Percentiles rank a stretch among this genome's conserved stretches.
Conservation (phyloP, 2,113 vertebrate species). For the Silurus glanis region DNA sequence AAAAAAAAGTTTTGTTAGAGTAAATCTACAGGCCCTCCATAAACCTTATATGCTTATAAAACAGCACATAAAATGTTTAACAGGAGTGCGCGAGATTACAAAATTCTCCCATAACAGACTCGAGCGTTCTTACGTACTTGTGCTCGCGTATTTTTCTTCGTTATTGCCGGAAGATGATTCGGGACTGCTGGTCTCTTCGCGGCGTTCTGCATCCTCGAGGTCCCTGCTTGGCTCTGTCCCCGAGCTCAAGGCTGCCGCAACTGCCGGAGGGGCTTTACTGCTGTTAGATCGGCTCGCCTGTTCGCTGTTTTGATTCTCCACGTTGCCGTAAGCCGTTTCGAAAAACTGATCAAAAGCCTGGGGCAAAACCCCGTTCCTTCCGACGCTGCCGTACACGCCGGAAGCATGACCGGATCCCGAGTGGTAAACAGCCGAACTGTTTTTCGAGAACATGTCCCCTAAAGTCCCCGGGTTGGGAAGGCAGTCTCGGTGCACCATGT, state of each 20-base stretch:
- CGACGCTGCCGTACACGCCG: constrained; percentile 89
- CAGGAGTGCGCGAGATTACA: constrained; percentile 83
- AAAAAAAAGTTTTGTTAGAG: constrained; percentile 97
- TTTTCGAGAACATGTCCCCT: constrained; percentile 92
- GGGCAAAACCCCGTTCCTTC: constrained; percentile 93
- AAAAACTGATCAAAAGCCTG: constrained; percentile 99
- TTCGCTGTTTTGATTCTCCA: constrained; percentile 79
- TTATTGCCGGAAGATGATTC: constrained; percentile 93
- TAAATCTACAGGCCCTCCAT: constrained; percentile 96
- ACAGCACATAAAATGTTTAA: constrained; percentile 99
- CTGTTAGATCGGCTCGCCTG: constrained; percentile 77
- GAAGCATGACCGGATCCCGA: constrained; percentile 79
- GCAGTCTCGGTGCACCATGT: constrained; percentile 95
- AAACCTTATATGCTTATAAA: constrained; percentile 99
- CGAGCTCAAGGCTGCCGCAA: constrained; percentile 52
- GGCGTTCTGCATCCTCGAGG: constrained; percentile 74
- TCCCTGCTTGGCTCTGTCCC: constrained; percentile 82
- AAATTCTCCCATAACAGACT: constrained; percentile 77
- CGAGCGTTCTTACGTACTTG: constrained; percentile 90
- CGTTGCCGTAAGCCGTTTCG: constrained; percentile 89
- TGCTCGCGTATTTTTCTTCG: constrained; percentile 89
- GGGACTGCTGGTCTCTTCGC: constrained; percentile 88
- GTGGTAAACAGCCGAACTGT: constrained; percentile 82
- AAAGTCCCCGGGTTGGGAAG: constrained; percentile 82
- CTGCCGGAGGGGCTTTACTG: constrained; percentile 73